Conservation (phyloP, 2,888 invertebrate genomes). For the Heterodera filipjevi region DNA sequence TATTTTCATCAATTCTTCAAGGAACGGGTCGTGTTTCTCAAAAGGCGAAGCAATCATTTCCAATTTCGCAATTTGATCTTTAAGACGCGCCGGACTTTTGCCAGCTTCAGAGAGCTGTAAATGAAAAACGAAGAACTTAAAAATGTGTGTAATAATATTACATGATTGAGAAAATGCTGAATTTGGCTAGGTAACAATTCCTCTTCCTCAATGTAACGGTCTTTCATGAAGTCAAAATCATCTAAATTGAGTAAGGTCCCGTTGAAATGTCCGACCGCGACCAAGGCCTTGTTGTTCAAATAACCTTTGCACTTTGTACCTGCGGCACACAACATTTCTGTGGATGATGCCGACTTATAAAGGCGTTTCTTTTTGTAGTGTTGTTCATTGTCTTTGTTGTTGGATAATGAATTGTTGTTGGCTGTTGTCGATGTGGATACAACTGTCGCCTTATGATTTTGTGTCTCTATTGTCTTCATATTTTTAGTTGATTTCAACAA, state of each 20-base stretch:
- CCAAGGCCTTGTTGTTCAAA: conserved; percentile 28
- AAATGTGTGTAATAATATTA: background rate
- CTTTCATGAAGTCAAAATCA: conserved; percentile 37
- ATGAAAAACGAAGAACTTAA: background rate
- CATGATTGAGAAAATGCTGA: conserved; percentile 34
- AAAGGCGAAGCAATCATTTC: conserved; percentile 35
- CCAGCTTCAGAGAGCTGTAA: conserved; percentile 33
- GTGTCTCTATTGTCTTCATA: conserved; percentile 6
- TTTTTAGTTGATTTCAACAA: conserved; percentile 2
- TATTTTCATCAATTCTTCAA: conserved; percentile 36
- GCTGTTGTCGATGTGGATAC: background rate
- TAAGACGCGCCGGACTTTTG: conserved; percentile 29
- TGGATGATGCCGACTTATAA: conserved; percentile 26
- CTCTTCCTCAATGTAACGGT: conserved; percentile 33
- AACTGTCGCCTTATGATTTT: background rate
- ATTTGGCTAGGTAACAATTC: conserved; percentile 35
- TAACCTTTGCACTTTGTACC: conserved; percentile 35
- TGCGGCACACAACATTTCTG: conserved; percentile 23
- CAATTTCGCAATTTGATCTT: conserved; percentile 31
- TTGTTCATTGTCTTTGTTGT: background rate
- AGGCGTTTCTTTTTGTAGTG: conserved; percentile 24
- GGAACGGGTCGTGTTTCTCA: conserved; percentile 34
- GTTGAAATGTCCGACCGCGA: conserved; percentile 35
- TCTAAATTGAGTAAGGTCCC: conserved; percentile 30
- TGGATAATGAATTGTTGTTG: background rate